Base-by-base conservation (phyloP, 2,113 vertebrate species). In the Psittacula cyanocephala region DNA sequence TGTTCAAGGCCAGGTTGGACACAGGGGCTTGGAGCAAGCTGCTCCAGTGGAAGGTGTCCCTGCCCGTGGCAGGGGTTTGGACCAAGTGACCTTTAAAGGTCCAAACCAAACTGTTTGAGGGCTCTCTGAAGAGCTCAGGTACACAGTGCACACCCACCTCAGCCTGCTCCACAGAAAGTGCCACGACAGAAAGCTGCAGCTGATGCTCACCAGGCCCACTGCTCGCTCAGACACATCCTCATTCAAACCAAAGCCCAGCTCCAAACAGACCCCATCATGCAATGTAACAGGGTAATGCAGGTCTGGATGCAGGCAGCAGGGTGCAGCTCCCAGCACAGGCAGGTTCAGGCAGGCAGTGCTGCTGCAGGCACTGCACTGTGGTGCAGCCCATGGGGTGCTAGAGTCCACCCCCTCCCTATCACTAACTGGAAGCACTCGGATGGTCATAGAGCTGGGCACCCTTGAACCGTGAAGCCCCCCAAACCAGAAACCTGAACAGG, bases 211-310 rank as follows among this genome's bases (percentile, higher is more conserved):
- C 59, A 37, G n/a, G 23, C 59, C 23, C n/a, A 37, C n/a, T 3
- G 4, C 23, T 25, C 14, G 25, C n/a, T 25, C 20, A 7, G 33
- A 35, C 57, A 35, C 33, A 25, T 10, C 15, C n/a, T 62, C 59
- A 37, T 62, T 25, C 41, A 10, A 2, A 8, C 22, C 47, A 28
- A 17, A 33, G 23, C 46, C 37, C 46, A n/a, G 46, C 46, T 20
- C 23, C 17, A 11, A 16, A 31, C 8, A 1, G 47, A 41, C 6
- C 6, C 37, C 29, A 43, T 10, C 5, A 1, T 17, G 1, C 52
- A 11, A 25, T 3, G 4, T 3, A 35, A 35, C n/a, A 24, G 9
- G 23, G 17, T 15, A 18, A 4, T 3, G 17, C 31, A 19, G 67
- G 12, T 28, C n/a, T 8, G 17, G 33, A 11, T 12, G 47, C 47